phyloP scores from a whole-genome alignment of 1,140 invertebrate species.

The Bicyclus anynana region DNA sequence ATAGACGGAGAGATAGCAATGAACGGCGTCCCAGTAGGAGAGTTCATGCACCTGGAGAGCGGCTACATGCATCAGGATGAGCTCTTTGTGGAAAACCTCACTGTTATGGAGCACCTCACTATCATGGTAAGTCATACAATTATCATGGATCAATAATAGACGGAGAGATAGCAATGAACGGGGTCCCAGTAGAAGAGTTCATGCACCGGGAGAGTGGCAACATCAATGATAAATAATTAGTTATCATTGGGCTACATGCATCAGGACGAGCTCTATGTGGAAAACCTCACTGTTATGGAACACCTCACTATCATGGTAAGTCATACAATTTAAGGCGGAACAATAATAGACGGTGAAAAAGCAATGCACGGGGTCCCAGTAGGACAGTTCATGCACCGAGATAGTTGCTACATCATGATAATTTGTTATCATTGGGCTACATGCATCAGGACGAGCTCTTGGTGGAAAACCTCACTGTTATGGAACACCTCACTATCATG shows the following conservation, averaged over 20 bases:
- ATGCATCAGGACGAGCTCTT: constrained; percentile 97
- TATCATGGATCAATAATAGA: constrained; percentile 84
- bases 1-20: constrained; percentile 87
- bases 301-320: constrained; percentile 93
- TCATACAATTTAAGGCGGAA: constrained; percentile 58
- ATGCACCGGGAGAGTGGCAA: constrained; percentile 91
- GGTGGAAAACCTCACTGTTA: constrained; percentile 90
- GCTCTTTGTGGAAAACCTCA: constrained; percentile 91
- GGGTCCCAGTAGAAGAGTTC: constrained; percentile 81
- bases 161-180: constrained; percentile 87
- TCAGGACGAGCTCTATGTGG: constrained; percentile 95
- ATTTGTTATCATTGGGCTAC: too few relatives aligned
- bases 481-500: constrained; percentile 94
- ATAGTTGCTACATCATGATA: too few relatives aligned
- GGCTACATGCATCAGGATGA: constrained; percentile 98
- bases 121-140: constrained; percentile 86
- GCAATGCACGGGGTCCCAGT: constrained; percentile 83
- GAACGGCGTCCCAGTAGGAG: constrained; percentile 82
- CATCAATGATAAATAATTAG: too few relatives aligned
- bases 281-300: constrained; percentile 91
- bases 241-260: too few relatives aligned
- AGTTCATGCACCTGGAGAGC: constrained; percentile 88
- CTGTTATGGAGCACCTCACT: constrained; percentile 91
- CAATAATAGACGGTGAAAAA: constrained; percentile 87
- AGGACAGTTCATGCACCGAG: constrained; percentile 85